These are phyloP conservation scores for Danio tinwini DNA, from an alignment of 2,797 vertebrate species.

Conservation along the genomic window DNA sequence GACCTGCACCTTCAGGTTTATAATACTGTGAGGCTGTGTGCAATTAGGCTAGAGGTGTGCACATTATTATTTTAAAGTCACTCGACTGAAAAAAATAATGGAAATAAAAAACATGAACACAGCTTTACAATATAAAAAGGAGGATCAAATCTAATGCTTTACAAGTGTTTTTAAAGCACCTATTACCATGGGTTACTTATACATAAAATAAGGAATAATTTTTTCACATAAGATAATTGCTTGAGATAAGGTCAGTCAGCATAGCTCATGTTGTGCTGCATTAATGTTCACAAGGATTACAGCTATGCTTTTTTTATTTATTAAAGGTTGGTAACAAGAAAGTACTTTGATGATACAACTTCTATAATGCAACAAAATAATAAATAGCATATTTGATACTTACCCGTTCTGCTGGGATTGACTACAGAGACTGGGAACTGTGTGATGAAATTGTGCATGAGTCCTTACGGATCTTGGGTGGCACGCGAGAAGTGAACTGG, in stretches of 20 bases:
- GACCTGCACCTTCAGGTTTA: neutral
- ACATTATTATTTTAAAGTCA: neutral
- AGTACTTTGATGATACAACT: neutral
- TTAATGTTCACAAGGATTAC: no score
- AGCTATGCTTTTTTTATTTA: no score
- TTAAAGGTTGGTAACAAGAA: neutral
- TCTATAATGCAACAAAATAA: neutral
- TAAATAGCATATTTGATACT: neutral
- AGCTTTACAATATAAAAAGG: neutral
- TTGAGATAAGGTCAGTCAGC: no score
- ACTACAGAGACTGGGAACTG: slow-evolving; percentile 21
- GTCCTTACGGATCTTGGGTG: neutral
- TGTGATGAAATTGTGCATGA: slow-evolving; percentile 11
- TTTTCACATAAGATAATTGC: no score
- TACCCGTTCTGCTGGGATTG: slow-evolving; percentile 25
- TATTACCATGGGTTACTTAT: no score
- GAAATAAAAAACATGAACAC: neutral
- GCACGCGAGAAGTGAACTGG: neutral
- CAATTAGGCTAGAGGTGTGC: neutral
- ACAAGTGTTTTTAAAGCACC: no score
- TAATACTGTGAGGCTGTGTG: neutral
- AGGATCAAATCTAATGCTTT: neutral
- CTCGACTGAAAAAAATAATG: neutral
- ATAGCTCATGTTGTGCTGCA: no score
- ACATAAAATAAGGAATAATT: no score